Evolutionary conservation across 2,797 vertebrate genomes (phyloP).

Genomic region (Sitta carolinensis): DNA sequence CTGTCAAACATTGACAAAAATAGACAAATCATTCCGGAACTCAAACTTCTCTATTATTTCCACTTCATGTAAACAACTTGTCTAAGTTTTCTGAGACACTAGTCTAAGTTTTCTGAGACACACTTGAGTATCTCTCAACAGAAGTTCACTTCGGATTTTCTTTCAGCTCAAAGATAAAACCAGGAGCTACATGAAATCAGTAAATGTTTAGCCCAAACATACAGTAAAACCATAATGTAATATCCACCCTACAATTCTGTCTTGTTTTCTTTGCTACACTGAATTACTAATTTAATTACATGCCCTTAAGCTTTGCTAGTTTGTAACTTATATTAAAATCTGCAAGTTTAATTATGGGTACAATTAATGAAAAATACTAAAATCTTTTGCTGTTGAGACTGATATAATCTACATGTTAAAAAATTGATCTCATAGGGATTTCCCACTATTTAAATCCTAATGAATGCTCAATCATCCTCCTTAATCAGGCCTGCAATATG

Average conservation of each 20-base stretch:
- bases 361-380: neutral
- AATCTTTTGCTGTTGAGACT: neutral
- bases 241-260: neutral
- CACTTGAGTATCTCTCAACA: neutral
- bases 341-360: neutral
- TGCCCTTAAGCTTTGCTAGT: neutral
- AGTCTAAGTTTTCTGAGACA: neutral
- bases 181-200: neutral
- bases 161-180: neutral
- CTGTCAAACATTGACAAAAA: slow-evolving; percentile 10
- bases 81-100: neutral
- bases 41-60: slow-evolving; percentile 14
- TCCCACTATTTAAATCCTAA: neutral
- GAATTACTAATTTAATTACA: neutral
- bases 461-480: neutral
- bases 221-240: neutral
- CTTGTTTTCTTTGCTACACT: neutral
- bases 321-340: neutral
- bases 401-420: neutral
- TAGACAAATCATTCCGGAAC: neutral
- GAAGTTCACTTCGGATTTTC: neutral
- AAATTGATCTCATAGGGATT: neutral
- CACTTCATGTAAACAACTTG: neutral
- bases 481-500: neutral
- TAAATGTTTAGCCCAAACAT: neutral